A percentile compares a stretch with the other conserved stretches of the same genome.
Evolutionary conservation across 2,888 invertebrate species (phyloP).

Genomic region (Cephus sareptanus): DNA sequence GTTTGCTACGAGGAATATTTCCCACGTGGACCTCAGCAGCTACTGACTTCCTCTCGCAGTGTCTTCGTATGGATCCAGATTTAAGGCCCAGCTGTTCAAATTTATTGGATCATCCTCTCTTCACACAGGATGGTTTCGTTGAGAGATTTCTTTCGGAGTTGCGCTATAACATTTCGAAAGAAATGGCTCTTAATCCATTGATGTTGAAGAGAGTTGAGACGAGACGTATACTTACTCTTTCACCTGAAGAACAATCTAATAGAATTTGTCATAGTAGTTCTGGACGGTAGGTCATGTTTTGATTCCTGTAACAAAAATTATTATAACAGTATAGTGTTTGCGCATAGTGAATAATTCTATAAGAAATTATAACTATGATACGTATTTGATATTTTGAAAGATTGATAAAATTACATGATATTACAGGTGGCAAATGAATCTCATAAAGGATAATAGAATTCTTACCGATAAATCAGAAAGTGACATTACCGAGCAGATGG

Average conservation of each 20-base stretch:
- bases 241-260: slow-evolving; percentile 36
- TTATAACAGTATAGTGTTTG: neutral
- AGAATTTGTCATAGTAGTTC: slow-evolving; percentile 44
- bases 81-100: slow-evolving; percentile 73
- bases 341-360: neutral
- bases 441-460: slow-evolving; percentile 40
- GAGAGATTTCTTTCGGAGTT: slow-evolving; percentile 76
- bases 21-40: slow-evolving; percentile 64
- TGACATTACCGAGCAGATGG: neutral
- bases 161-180: slow-evolving; percentile 73
- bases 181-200: slow-evolving; percentile 71
- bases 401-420: neutral
- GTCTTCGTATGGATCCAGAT: slow-evolving; percentile 75
- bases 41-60: slow-evolving; percentile 70
- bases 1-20: slow-evolving; percentile 60
- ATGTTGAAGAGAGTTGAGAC: slow-evolving; percentile 56
- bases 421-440: slow-evolving; percentile 55
- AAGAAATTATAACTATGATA: neutral
- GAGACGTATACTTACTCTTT: slow-evolving; percentile 36
- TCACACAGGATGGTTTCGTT: slow-evolving; percentile 75
- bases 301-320: neutral
- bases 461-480: neutral
- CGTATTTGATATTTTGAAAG: neutral
- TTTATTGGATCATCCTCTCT: slow-evolving; percentile 76
- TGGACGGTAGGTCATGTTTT: slow-evolving; percentile 39